These are phyloP conservation scores for Doryteuthis pealeii DNA, from an alignment of 1,140 invertebrate genomes.

Conservation along the genomic window DNA sequence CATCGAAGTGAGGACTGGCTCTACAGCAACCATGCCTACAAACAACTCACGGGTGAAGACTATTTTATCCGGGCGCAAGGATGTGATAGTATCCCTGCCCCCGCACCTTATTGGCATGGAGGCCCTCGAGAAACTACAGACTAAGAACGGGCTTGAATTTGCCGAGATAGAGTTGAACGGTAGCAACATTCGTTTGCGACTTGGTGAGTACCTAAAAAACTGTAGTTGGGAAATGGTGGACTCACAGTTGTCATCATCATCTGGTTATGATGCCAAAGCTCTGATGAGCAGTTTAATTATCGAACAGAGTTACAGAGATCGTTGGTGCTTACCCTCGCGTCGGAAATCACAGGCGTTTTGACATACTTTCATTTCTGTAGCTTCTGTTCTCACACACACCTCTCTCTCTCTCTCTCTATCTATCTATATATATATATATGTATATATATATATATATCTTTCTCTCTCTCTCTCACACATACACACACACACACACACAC, in stretches of 20 bases:
- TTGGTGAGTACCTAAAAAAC: slow-evolving; percentile 73
- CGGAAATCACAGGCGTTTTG: slow-evolving; percentile 1
- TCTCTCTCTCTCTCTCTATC: no score
- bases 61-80: slow-evolving; percentile 45
- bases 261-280: slow-evolving; percentile 41
- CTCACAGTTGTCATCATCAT: slow-evolving; percentile 56
- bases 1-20: slow-evolving; percentile 49
- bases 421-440: no score
- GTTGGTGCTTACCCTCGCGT: slow-evolving; percentile 31
- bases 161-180: slow-evolving; percentile 48
- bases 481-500: no score
- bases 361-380: neutral
- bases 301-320: slow-evolving; percentile 50
- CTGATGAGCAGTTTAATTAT: slow-evolving; percentile 40
- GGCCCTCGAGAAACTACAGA: slow-evolving; percentile 40
- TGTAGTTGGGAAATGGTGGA: slow-evolving; percentile 75
- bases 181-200: slow-evolving; percentile 37
- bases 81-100: slow-evolving; percentile 42
- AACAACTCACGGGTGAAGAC: slow-evolving; percentile 54
- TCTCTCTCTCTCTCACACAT: no score
- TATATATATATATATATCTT: no score
- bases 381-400: no score
- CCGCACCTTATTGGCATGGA: slow-evolving; percentile 40
- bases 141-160: slow-evolving; percentile 38
- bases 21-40: slow-evolving; percentile 54